Base-by-base conservation (phyloP, 2,113 vertebrate genomes). In the Chaetodon auriga region DNA sequence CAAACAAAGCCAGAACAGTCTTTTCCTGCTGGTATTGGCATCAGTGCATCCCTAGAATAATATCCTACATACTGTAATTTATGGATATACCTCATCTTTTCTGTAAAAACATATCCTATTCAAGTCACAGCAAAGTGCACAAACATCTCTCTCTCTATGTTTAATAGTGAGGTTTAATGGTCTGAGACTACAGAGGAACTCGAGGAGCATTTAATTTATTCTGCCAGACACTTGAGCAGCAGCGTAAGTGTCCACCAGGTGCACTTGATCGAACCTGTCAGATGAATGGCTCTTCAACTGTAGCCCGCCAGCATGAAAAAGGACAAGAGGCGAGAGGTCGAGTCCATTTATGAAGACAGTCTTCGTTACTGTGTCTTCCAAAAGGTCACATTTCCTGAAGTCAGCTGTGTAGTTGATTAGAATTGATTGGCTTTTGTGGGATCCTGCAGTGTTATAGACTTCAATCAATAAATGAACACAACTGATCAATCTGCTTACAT, bases 191-290 rank as follows among this genome's bases (percentile, higher is more conserved):
- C 25, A 19, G 38, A 66, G 16, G 23, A 43, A 30, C 35, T 68
- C 6, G 16, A 82, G 60, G 45, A 71, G 25, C 11, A 1, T 71
- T 58, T 68, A 55, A 41, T 77, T 65, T 58, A 69, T 54, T 23
- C 38, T 23, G n/a, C 3, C 23, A 51, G 66, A 77, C 7, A 41
- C 48, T 77, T 68, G 48, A 68, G 19, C 64, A 55, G 68, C n/a
- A 0, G 45, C 48, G 15, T 6, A 61, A 35, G 65, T 74, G 63
- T 11, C 36, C 11, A 10, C 64, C 69, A 69, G 51, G 45, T 38
- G 53, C 75, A 53, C 75, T 43, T 46, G 45, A 82, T 38, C 10
- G 2, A 54, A 65, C 51, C 6, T 48, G n/a, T 35, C 60, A 18
- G 43, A 62, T n/a, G 10, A 77, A 69, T 4, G 48, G 73, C 35